Evolutionary conservation across 2,888 invertebrate genomes (phyloP).

Genomic region (Julus scanicus): DNA sequence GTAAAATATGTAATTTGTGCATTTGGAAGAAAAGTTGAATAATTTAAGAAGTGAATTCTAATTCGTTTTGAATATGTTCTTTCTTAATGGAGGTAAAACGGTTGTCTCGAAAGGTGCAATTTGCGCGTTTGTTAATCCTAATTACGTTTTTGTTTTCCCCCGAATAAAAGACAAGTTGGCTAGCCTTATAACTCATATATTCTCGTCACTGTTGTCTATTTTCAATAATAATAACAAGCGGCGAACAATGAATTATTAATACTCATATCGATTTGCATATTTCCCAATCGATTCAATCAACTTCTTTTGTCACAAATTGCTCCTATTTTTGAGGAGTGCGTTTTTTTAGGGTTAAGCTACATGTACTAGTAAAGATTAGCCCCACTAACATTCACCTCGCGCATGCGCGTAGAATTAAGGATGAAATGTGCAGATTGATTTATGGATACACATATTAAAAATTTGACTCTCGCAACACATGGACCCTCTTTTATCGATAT

Average conservation of each 20-base stretch:
- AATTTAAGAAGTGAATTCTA: constrained; percentile 15
- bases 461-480: no score
- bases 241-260: constrained; percentile 5
- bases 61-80: constrained; percentile 28
- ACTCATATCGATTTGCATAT: constrained; percentile 31
- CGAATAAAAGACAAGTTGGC: neutral
- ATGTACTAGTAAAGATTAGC: neutral
- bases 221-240: constrained; percentile 35
- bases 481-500: no score
- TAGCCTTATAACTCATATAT: neutral
- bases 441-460: neutral
- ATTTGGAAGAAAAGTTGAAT: neutral
- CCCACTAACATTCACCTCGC: neutral
- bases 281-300: constrained; percentile 24
- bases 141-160: constrained; percentile 15
- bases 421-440: neutral
- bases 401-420: neutral
- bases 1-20: neutral
- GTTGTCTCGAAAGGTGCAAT: constrained; percentile 24
- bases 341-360: neutral
- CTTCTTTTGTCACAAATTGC: neutral
- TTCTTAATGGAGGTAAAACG: constrained; percentile 16
- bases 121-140: constrained; percentile 36
- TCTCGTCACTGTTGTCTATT: constrained; percentile 22
- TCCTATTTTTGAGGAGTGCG: constrained; percentile 22